phyloP scores from a whole-genome alignment of 2,797 vertebrate species.

The Pyrocephalus nanus region DNA sequence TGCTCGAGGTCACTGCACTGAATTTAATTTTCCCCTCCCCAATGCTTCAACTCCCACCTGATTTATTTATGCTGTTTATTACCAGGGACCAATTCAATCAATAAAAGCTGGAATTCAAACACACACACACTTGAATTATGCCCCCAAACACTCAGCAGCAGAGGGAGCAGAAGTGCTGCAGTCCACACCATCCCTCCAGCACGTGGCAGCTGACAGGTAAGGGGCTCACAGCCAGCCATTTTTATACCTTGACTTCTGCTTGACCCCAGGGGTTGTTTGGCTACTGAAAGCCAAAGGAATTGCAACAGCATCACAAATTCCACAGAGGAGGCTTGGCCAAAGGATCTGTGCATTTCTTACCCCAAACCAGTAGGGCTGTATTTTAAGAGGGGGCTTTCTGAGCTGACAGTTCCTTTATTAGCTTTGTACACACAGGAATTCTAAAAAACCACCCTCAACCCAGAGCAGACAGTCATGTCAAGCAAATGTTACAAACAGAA shows the following conservation, averaged over 20 bases:
- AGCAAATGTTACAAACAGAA: conserved; percentile 12
- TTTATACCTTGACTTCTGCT: conserved; percentile 50
- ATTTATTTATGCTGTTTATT: conserved; percentile 52
- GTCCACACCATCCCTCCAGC: background rate
- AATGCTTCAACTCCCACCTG: conserved; percentile 16
- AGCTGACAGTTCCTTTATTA: conserved; percentile 36
- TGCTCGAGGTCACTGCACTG: background rate
- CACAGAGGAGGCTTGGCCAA: background rate
- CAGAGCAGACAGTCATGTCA: background rate
- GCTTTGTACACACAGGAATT: conserved; percentile 37
- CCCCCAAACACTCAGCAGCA: background rate
- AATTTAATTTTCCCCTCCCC: background rate
- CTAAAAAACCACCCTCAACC: conserved; percentile 35
- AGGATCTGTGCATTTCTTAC: background rate
- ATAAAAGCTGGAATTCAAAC: conserved; percentile 14
- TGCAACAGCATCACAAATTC: conserved; percentile 15
- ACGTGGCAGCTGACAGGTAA: background rate
- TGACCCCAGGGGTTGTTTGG: conserved; percentile 10
- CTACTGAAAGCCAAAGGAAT: conserved; percentile 21
- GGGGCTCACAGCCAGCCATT: background rate
- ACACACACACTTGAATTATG: background rate
- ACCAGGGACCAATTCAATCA: conserved; percentile 28
- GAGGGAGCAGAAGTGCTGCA: background rate
- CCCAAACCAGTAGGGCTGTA: background rate
- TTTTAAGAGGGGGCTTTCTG: conserved; percentile 6